Percentiles rank a stretch among this genome's conserved stretches.
Evolutionary conservation across 2,797 vertebrate species (phyloP).

Genomic region (Morus bassanus): DNA sequence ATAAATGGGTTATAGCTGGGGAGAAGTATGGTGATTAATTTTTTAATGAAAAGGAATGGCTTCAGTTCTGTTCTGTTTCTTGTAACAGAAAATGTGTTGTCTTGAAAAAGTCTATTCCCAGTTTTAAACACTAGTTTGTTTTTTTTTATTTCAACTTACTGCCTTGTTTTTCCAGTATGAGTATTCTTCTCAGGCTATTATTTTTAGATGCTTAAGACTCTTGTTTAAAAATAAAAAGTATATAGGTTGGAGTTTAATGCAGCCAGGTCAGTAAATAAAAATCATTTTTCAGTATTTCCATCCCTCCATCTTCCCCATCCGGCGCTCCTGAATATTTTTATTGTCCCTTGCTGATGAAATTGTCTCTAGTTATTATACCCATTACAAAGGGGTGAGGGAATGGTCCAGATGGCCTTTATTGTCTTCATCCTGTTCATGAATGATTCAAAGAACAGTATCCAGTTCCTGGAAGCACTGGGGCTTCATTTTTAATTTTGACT

Average conservation of each 20-base stretch:
- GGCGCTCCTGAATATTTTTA: background rate
- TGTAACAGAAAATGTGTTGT: background rate
- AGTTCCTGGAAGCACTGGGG: slow-evolving; percentile 29
- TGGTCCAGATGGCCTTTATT: background rate
- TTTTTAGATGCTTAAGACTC: background rate
- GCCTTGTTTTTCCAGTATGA: background rate
- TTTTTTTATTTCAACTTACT: background rate
- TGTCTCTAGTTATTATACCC: background rate
- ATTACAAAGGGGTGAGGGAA: background rate
- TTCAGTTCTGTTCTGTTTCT: background rate
- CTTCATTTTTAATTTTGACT: background rate
- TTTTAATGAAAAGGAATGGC: background rate
- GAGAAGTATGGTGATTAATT: background rate
- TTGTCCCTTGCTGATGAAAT: background rate
- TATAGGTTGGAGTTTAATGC: background rate
- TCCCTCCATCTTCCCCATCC: background rate
- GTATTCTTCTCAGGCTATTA: background rate
- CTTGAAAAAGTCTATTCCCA: background rate
- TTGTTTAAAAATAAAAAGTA: background rate
- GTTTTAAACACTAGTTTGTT: background rate
- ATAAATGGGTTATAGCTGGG: background rate
- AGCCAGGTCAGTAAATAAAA: background rate
- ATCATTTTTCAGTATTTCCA: background rate
- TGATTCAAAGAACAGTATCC: slow-evolving; percentile 6
- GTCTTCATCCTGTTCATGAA: background rate